A percentile compares a stretch with the other conserved stretches of the same genome.
These are phyloP conservation scores for Dasyprocta punctata DNA, from an alignment of 2,113 vertebrate genomes.

Conservation along the genomic window DNA sequence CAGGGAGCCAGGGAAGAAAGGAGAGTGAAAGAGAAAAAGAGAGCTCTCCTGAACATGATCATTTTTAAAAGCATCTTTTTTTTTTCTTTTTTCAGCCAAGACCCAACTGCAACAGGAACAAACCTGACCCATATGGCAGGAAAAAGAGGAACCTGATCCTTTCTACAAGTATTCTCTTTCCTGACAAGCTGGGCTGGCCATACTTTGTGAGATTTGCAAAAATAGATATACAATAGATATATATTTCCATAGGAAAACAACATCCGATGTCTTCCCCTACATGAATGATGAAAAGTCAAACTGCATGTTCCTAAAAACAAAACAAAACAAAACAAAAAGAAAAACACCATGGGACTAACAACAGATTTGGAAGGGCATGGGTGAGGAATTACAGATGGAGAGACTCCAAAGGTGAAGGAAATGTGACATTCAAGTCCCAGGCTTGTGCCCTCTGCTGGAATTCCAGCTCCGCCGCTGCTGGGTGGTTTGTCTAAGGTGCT, in stretches of 20 bases:
- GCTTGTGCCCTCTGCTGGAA: constrained; percentile 71
- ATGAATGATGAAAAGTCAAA: constrained; percentile 86
- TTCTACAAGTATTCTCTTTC: constrained; percentile 63
- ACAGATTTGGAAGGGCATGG: constrained; percentile 25
- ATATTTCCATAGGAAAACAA: constrained; percentile 89
- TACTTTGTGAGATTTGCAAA: constrained; percentile 80
- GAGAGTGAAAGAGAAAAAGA: constrained; percentile 19
- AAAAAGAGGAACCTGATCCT: constrained; percentile 34
- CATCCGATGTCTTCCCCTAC: constrained; percentile 82
- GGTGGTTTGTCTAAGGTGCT: constrained; percentile 86
- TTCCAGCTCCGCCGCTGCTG: constrained; percentile 81
- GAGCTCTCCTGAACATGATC: constrained; percentile 66
- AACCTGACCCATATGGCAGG: constrained; percentile 16
- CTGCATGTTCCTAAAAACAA: constrained; percentile 84
- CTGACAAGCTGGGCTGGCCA: constrained; percentile 54
- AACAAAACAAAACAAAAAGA: constrained; percentile 50
- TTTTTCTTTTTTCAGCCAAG: constrained; percentile 22
- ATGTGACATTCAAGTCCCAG: constrained; percentile 75
- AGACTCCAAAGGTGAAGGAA: constrained; percentile 76
- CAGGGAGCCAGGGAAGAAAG: background rate
- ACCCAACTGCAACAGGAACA: constrained; percentile 60
- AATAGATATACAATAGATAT: constrained; percentile 79
- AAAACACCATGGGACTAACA: constrained; percentile 82
- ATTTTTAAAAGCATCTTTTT: constrained; percentile 56
- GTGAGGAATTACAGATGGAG: constrained; percentile 74